These are phyloP conservation scores for Gymnoscelis rufifasciata DNA, from an alignment of 2,888 invertebrate species.

Conservation along the genomic window DNA sequence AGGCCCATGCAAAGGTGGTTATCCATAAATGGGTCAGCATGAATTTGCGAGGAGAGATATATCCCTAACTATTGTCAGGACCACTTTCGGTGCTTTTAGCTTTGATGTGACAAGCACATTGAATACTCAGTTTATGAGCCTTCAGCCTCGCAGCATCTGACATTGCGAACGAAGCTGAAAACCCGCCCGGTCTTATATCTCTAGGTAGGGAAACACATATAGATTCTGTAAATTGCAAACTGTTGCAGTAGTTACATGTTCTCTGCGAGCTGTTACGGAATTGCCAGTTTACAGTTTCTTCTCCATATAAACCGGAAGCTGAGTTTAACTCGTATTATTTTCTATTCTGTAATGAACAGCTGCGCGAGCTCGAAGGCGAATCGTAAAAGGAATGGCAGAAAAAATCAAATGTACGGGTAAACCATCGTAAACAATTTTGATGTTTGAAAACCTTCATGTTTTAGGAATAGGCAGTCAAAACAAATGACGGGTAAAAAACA, in stretches of 20 bases:
- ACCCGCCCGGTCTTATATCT: conserved; percentile 23
- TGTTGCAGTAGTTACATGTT: conserved; percentile 29
- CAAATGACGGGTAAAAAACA: conserved; percentile 72
- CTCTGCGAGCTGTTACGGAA: conserved; percentile 24
- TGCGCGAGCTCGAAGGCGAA: conserved; percentile 20
- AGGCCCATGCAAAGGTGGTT: conserved; percentile 65
- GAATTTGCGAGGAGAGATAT: conserved; percentile 56
- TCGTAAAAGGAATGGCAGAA: conserved; percentile 42
- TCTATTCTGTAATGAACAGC: conserved; percentile 25
- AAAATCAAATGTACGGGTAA: conserved; percentile 46
- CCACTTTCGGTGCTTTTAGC: conserved; percentile 48
- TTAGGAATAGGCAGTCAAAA: conserved; percentile 65
- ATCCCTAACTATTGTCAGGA: conserved; percentile 39
- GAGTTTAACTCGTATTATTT: conserved; percentile 25
- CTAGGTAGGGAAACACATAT: conserved; percentile 28
- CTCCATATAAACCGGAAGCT: conserved; percentile 16
- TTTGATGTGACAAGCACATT: conserved; percentile 45
- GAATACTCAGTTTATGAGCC: conserved; percentile 31
- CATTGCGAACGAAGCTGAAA: conserved; percentile 23
- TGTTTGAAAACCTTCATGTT: conserved; percentile 53
- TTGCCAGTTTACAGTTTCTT: conserved; percentile 24
- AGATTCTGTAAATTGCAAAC: conserved; percentile 26
- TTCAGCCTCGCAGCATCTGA: conserved; percentile 11
- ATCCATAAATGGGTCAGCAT: conserved; percentile 65
- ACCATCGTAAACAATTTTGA: conserved; percentile 52